phyloP scores from a whole-genome alignment of 2,113 vertebrate genomes.

The Paralichthys olivaceus region DNA sequence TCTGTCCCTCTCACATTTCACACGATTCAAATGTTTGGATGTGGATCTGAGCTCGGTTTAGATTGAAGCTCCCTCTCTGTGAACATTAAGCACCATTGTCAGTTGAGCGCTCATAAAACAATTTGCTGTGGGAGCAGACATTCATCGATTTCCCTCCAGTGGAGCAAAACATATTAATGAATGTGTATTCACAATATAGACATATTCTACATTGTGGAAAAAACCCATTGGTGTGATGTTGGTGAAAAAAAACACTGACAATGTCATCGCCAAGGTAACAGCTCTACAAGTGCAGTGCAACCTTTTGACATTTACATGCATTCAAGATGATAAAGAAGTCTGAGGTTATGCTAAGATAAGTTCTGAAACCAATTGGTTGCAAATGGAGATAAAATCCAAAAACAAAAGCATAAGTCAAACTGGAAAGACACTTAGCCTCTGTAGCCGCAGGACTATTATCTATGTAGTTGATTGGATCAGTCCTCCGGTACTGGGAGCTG shows the following conservation, averaged over 20 bases:
- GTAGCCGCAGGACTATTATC: too few relatives aligned
- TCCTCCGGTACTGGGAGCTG: too few relatives aligned
- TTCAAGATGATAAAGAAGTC: neutral
- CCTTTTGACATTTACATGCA: neutral
- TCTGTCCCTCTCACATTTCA: too few relatives aligned
- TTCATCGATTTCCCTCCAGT: neutral
- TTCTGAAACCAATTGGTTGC: too few relatives aligned
- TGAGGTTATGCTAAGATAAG: neutral
- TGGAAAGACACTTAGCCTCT: too few relatives aligned
- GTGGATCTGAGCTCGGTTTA: neutral
- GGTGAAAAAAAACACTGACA: neutral
- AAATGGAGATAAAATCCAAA: too few relatives aligned
- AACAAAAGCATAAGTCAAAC: too few relatives aligned
- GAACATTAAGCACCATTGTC: neutral
- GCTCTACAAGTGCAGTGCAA: neutral
- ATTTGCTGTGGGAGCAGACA: neutral
- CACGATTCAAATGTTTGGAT: too few relatives aligned
- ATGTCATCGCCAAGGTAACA: neutral
- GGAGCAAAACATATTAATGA: neutral
- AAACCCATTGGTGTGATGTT: neutral
- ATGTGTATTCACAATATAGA: neutral
- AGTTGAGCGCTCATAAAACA: neutral
- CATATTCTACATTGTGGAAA: too few relatives aligned
- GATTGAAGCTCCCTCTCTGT: neutral
- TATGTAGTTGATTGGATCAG: too few relatives aligned